Evolutionary conservation across 2,888 invertebrate genomes (phyloP).

Genomic region (Oligia fasciuncula): DNA sequence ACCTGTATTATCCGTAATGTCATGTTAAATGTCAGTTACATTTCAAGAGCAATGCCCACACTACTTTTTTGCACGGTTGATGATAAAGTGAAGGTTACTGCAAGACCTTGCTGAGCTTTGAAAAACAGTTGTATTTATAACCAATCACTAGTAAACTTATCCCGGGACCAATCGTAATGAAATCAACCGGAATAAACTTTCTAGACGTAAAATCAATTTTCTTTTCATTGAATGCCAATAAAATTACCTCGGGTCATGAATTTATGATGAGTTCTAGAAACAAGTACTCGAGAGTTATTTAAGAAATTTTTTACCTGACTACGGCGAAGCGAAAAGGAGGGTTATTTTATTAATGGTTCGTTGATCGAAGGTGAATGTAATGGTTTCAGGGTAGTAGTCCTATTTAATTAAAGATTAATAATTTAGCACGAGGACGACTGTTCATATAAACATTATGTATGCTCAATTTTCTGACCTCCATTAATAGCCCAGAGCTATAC

Average conservation of each 20-base stretch:
- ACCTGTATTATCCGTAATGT: conserved; percentile 21
- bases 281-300: background rate
- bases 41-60: conserved; percentile 55
- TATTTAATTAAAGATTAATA: conserved; percentile 21
- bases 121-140: conserved; percentile 27
- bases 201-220: background rate
- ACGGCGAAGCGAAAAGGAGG: too few relatives aligned
- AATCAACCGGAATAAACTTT: conserved; percentile 13
- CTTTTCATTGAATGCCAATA: conserved; percentile 2
- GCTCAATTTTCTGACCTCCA: conserved; percentile 38
- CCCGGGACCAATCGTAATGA: background rate
- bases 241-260: conserved; percentile 16
- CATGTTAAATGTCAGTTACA: conserved; percentile 48
- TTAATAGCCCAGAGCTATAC: conserved; percentile 3
- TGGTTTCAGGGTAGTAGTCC: conserved; percentile 17
- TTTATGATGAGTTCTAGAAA: conserved; percentile 25
- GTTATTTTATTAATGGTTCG: background rate
- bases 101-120: conserved; percentile 51
- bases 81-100: conserved; percentile 52
- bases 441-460: conserved; percentile 30
- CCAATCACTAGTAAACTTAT: conserved; percentile 13
- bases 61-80: conserved; percentile 24
- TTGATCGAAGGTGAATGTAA: conserved; percentile 29
- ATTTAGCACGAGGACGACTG: conserved; percentile 30
- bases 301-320: background rate